Conservation (phyloP, 35 echinoderm and acorn worm species). For the Heliocidaris tuberculata region DNA sequence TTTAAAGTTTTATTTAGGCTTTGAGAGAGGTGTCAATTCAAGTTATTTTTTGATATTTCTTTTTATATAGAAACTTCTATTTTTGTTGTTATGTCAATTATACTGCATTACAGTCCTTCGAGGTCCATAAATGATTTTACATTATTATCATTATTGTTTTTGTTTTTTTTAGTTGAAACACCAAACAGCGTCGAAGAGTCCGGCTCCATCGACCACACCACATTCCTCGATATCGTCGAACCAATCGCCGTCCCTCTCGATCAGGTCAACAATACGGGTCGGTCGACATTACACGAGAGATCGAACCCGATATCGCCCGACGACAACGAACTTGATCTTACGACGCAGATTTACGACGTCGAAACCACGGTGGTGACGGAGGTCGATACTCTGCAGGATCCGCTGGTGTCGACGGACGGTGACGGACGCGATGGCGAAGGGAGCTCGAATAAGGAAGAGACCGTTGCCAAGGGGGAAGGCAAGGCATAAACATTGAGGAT, state of each 20-base stretch:
- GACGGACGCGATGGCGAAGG: neutral
- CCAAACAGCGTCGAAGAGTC: conserved; percentile 6
- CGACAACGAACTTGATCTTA: neutral
- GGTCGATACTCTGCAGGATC: neutral
- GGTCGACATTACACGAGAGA: neutral
- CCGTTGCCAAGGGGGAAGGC: neutral
- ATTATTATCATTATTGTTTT: neutral
- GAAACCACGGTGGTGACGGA: neutral
- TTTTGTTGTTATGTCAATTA: no score
- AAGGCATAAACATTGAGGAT: neutral
- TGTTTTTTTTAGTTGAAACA: neutral
- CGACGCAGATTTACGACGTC: neutral
- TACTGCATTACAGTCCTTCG: no score
- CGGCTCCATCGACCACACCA: conserved; percentile 11
- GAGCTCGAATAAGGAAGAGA: neutral
- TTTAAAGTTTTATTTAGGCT: no score
- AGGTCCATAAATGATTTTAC: no score
- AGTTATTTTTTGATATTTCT: no score
- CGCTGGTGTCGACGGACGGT: neutral
- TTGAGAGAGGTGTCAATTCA: no score
- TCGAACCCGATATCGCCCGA: neutral
- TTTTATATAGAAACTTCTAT: no score
- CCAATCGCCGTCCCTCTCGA: conserved; percentile 12
- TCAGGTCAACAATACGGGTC: neutral
- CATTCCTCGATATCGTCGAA: conserved; percentile 36